Evolutionary conservation across 2,113 vertebrate species (phyloP).

Genomic region (Centrocercus urophasianus): DNA sequence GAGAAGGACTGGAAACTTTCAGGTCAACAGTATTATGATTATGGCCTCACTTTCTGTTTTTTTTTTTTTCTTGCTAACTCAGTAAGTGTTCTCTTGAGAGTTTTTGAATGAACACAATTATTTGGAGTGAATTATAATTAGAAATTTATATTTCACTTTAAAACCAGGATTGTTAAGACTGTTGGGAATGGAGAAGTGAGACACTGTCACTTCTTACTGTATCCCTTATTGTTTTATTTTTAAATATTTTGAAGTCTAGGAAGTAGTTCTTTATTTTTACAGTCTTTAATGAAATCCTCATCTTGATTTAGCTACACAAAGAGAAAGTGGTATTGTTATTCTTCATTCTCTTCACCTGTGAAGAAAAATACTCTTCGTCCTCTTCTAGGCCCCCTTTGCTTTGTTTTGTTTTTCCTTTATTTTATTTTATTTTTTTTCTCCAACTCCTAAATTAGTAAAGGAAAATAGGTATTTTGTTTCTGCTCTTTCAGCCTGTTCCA

Average conservation of each 20-base stretch:
- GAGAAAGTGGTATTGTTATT: background rate
- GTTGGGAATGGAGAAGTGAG: background rate
- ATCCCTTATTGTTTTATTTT: background rate
- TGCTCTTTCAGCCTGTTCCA: constrained; percentile 13
- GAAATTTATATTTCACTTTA: background rate
- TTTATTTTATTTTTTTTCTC: background rate
- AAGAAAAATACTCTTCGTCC: background rate
- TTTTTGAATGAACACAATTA: background rate
- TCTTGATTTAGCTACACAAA: background rate
- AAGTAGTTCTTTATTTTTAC: background rate
- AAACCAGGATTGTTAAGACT: background rate
- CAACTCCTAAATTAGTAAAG: background rate
- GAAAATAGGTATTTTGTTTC: background rate
- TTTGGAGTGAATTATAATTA: background rate
- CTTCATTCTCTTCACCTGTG: background rate
- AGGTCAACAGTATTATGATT: background rate
- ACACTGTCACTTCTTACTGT: background rate
- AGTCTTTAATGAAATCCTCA: background rate
- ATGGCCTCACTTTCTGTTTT: background rate
- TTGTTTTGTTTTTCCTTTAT: background rate
- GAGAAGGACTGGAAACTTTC: background rate
- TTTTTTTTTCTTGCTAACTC: background rate
- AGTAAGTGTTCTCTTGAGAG: background rate
- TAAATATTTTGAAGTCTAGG: background rate
- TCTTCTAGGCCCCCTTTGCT: background rate